These are phyloP conservation scores for Arrhopalites spinosus DNA, from an alignment of 2,888 invertebrate species.

Conservation along the genomic window DNA sequence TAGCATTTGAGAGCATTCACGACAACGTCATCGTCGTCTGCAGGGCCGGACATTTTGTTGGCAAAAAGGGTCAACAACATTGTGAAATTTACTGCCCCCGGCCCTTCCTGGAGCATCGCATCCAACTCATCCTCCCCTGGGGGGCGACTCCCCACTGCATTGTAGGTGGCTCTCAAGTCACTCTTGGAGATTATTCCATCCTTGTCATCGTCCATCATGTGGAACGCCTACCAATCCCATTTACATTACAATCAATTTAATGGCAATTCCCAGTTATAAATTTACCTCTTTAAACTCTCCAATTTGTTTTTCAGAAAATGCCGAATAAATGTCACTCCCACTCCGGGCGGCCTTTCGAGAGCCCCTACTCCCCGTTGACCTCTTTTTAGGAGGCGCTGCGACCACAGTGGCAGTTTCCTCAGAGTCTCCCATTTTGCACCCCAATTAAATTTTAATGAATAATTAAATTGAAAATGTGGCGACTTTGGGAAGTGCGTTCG, in stretches of 20 bases:
- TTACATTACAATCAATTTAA: too few species aligned
- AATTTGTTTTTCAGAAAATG: constrained; percentile 95
- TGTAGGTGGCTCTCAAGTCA: constrained; percentile 88
- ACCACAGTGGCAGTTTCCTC: constrained; percentile 67
- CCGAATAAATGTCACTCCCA: constrained; percentile 95
- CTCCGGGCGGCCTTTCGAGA: constrained; percentile 80
- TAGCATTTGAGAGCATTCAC: constrained; percentile 90
- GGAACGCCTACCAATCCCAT: constrained; percentile 77
- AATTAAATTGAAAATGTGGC: too few species aligned
- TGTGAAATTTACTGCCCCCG: constrained; percentile 92
- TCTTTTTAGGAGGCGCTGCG: constrained; percentile 74
- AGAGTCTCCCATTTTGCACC: too few species aligned
- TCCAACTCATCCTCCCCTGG: constrained; percentile 89
- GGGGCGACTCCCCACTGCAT: constrained; percentile 82
- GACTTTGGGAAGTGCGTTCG: too few species aligned
- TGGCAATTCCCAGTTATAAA: too few species aligned
- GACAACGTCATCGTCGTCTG: constrained; percentile 90
- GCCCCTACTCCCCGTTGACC: constrained; percentile 73
- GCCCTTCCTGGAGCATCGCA: constrained; percentile 81
- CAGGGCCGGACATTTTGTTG: constrained; percentile 83
- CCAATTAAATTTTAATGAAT: too few species aligned
- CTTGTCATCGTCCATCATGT: constrained; percentile 94
- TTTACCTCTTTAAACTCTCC: constrained; percentile 96
- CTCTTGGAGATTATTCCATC: constrained; percentile 83
- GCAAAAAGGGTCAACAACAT: constrained; percentile 91